Evolutionary conservation across 1,140 invertebrate species (phyloP).

Genomic region (Trachymyrmex cornetzi): DNA sequence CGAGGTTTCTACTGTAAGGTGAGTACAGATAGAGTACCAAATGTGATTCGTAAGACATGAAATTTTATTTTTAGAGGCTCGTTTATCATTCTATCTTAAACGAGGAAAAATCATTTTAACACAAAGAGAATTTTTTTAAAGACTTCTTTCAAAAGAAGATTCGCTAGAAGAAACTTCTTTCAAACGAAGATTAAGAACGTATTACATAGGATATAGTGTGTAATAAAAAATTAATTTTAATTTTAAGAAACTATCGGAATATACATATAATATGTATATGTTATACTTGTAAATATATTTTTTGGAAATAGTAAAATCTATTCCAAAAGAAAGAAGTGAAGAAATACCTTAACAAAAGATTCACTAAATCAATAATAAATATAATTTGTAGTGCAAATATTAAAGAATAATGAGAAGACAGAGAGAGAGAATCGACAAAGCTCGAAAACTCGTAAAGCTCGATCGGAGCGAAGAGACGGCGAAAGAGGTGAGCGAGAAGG

Average conservation of each 20-base stretch:
- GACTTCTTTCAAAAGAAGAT: background rate
- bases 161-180: background rate
- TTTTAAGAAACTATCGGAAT: background rate
- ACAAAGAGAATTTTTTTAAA: background rate
- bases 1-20: background rate
- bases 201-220: background rate
- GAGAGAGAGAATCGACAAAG: background rate
- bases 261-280: background rate
- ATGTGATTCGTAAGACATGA: background rate
- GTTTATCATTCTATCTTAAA: background rate
- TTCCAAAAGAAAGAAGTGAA: background rate
- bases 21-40: conserved; percentile 14
- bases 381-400: background rate
- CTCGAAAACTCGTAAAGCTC: background rate
- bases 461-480: background rate
- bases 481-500: background rate
- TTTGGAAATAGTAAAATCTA: background rate
- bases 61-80: background rate
- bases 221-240: background rate
- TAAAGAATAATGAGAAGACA: background rate
- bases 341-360: background rate
- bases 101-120: background rate
- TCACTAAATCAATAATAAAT: background rate
- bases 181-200: background rate
- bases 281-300: background rate